Percentiles rank a stretch among this genome's conserved stretches.
Evolutionary conservation across 2,888 invertebrate genomes (phyloP).

Genomic region (Platypus cylindrus): DNA sequence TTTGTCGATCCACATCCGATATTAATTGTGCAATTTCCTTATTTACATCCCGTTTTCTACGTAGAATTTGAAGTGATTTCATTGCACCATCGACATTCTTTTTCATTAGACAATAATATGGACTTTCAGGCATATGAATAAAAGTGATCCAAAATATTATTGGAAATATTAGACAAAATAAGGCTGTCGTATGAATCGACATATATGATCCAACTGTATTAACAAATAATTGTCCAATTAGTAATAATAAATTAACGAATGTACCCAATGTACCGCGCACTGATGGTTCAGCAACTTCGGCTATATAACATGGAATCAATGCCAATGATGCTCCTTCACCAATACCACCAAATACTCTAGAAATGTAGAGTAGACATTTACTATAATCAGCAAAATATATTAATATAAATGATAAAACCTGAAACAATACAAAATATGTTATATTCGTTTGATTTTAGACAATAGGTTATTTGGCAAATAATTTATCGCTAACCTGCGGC

Average conservation of each 20-base stretch:
- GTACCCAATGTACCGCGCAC: conserved; percentile 21
- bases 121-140: conserved; percentile 28
- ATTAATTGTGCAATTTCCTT: conserved; percentile 22
- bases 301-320: conserved; percentile 22
- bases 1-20: conserved; percentile 25
- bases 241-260: conserved; percentile 5
- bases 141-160: conserved; percentile 21
- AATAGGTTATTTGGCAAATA: neutral
- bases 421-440: conserved; percentile 2
- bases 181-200: conserved; percentile 16
- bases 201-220: conserved; percentile 24
- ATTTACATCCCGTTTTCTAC: conserved; percentile 20
- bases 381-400: conserved; percentile 10
- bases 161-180: conserved; percentile 19
- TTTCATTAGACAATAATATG: conserved; percentile 26
- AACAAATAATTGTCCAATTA: conserved; percentile 11
- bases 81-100: conserved; percentile 19
- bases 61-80: conserved; percentile 20
- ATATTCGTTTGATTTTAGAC: neutral
- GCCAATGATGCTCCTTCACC: conserved; percentile 21
- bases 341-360: conserved; percentile 19
- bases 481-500: conserved; percentile 13
- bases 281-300: conserved; percentile 22
- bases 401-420: conserved; percentile 9
- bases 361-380: conserved; percentile 9